phyloP scores from a whole-genome alignment of 2,113 vertebrate species.

The Pimephales promelas region DNA sequence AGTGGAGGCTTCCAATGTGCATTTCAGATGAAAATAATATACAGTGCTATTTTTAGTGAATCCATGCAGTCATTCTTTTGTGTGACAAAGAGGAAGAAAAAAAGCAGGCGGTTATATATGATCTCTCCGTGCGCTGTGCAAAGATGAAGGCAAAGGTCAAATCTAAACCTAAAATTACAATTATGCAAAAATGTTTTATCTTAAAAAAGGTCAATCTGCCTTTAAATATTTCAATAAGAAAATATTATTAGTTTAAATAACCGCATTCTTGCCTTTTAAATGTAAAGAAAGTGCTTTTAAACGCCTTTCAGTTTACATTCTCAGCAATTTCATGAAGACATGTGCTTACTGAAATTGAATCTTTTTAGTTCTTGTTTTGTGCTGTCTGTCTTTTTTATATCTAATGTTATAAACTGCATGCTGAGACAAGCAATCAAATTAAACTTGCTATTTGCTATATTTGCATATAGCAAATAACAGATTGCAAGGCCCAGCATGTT shows the following conservation, averaged over 20 bases:
- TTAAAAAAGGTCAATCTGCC: slow-evolving; percentile 27
- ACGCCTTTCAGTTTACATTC: background rate
- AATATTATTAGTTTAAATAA: background rate
- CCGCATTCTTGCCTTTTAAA: background rate
- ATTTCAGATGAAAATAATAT: background rate
- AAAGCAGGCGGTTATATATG: background rate
- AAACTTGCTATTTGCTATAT: background rate
- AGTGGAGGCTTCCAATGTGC: background rate
- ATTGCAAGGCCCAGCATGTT: slow-evolving; percentile 21
- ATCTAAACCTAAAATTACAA: slow-evolving; percentile 9
- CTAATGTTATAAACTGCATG: background rate
- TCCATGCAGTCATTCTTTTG: background rate
- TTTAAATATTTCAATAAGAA: background rate
- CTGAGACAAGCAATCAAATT: slow-evolving; percentile 6
- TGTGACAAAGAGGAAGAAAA: background rate
- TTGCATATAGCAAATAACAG: background rate
- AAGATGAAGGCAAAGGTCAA: slow-evolving; percentile 30
- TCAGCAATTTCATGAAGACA: background rate
- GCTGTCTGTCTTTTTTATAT: background rate
- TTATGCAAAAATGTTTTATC: slow-evolving; percentile 17
- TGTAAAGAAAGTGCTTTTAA: background rate
- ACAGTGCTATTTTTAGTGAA: slow-evolving; percentile 21
- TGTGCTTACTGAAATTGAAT: background rate
- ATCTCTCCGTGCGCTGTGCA: background rate
- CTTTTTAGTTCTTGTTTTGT: background rate